Evolutionary conservation across 2,797 vertebrate species (phyloP).

Genomic region (Microhierax caerulescens): DNA sequence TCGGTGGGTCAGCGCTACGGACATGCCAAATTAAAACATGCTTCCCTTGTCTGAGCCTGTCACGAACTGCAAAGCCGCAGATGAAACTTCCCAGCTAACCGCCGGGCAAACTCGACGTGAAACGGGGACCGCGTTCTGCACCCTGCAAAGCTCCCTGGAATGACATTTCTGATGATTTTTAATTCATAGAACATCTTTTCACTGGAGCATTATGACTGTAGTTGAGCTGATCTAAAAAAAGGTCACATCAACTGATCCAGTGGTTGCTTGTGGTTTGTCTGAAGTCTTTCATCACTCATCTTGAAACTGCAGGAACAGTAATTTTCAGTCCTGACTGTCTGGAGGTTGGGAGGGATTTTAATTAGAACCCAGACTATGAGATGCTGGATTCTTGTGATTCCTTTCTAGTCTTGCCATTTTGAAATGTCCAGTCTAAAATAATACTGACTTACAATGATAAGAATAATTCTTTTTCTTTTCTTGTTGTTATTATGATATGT

Average conservation of each 20-base stretch:
- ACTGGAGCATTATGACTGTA: not conserved
- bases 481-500: not conserved
- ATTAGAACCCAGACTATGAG: not conserved
- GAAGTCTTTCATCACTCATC: slow-evolving; percentile 4
- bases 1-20: not conserved
- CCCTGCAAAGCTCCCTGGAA: not conserved
- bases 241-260: not conserved
- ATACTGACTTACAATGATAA: not conserved
- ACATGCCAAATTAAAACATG: not conserved
- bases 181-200: not conserved
- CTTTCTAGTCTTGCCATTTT: not conserved
- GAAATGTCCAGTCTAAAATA: not conserved
- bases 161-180: not conserved
- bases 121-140: not conserved
- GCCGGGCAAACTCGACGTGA: not conserved
- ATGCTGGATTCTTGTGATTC: not conserved
- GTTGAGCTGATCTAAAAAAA: not conserved
- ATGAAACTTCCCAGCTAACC: not conserved
- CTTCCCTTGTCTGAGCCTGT: not conserved
- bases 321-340: not conserved
- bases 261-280: slow-evolving; percentile 22
- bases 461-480: not conserved
- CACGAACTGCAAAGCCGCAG: not conserved
- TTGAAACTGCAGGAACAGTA: not conserved
- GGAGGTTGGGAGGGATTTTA: not conserved